Conservation (phyloP, 2,888 invertebrate species). For the Sarcophaga rosellei region DNA sequence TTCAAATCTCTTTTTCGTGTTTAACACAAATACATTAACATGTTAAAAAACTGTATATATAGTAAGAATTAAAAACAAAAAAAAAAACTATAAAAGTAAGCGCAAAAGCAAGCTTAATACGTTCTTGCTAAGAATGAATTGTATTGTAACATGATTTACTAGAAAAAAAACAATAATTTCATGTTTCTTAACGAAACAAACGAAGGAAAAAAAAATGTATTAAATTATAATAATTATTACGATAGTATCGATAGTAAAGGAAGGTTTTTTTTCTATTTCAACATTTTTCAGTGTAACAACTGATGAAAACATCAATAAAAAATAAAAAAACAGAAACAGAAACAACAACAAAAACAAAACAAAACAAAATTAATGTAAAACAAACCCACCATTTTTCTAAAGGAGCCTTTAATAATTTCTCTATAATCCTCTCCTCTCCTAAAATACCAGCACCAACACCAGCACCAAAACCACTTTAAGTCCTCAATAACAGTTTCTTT, state of each 20-base stretch:
- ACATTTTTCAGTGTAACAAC: slow-evolving; percentile 35
- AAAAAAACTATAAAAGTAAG: background rate
- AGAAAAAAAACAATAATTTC: slow-evolving; percentile 8
- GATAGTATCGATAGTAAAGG: background rate
- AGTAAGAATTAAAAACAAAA: background rate
- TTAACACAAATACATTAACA: slow-evolving; percentile 3
- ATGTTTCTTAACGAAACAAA: slow-evolving; percentile 1
- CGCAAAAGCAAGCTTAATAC: slow-evolving; percentile 8
- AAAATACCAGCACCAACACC: background rate
- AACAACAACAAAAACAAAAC: background rate
- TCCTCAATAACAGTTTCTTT: background rate
- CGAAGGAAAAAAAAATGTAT: slow-evolving; percentile 9
- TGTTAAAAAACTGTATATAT: background rate
- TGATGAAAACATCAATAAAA: slow-evolving; percentile 1
- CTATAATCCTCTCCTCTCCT: background rate
- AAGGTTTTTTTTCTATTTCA: background rate
- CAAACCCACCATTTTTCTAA: slow-evolving; percentile 43
- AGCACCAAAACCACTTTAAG: background rate
- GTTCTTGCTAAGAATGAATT: slow-evolving; percentile 58
- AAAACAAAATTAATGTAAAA: slow-evolving; percentile 10
- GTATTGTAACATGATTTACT: slow-evolving; percentile 48
- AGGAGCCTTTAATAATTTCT: slow-evolving; percentile 33
- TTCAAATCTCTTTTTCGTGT: slow-evolving; percentile 1
- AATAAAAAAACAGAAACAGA: background rate
- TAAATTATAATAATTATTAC: slow-evolving; percentile 28